Base-by-base conservation (phyloP, 2,113 vertebrate genomes). In the Heterocephalus glaber region DNA sequence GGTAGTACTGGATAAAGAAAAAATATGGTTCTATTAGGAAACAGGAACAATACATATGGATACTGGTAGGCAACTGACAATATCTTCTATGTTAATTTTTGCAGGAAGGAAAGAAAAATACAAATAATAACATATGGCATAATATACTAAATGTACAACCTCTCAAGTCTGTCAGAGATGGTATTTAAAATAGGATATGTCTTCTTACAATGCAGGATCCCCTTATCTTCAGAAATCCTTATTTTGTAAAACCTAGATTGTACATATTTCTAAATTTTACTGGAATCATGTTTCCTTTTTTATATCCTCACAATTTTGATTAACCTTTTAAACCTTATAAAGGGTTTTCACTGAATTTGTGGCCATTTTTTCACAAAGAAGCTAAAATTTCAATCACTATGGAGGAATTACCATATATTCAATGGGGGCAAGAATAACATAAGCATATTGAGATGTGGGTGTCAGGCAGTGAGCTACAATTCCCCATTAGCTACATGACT, bases 401-500 rank as follows among this genome's bases (percentile, higher is more conserved):
- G 38, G 60, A 82, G 20, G 49, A 92, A 82, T 90, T 61, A 83
- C 41, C 60, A 33, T 77, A 66, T 28, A 82, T n/a, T 33, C 63
- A 35, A 26, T 7, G 47, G n/a, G 47, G 16, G 70, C 90, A 38
- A 90, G 61, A 87, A 49, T 28, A 81, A 86, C 10, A 3, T 5
- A 74, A 41, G 60, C 17, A 26, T 87, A 49, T 38, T 82, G 88
- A 88, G 58, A 88, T 38, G 88, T 70, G 60, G 63, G 86, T 89
- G 96, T 82, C 72, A 61, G 58, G 41, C 41, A 20, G 35, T 0
- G 61, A 94, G 72, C 88, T 80, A 79, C 77, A 80, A 89, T 86
- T 72, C 90, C 49, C 72, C 79, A 26, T 92, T 28, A 90, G 70
- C 47, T n/a, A 41, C 49, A 22, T n/a, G 95, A 70, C 90, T 74